Evolutionary conservation across 2,797 vertebrate species (phyloP).

Genomic region (Thripadectes ignobilis): DNA sequence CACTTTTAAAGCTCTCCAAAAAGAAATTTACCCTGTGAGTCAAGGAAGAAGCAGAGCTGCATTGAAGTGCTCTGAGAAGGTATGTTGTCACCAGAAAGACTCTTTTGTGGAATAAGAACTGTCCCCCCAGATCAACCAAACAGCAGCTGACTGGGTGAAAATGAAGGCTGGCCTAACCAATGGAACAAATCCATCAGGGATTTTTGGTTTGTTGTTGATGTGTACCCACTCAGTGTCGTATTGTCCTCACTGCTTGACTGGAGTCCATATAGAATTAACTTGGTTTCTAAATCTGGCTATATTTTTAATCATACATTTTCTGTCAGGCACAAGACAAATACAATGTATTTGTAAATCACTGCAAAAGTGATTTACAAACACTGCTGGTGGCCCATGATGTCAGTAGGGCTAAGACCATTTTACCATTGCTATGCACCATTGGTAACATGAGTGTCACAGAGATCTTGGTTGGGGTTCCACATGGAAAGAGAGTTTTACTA

Average conservation of each 20-base stretch:
- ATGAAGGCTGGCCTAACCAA: neutral
- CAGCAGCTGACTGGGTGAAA: neutral
- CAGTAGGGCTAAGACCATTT: neutral
- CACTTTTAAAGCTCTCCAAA: neutral
- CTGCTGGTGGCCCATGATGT: neutral
- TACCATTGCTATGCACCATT: fast-evolving
- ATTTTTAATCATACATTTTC: neutral
- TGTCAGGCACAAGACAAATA: neutral
- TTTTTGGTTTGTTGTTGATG: neutral
- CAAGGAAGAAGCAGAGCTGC: neutral
- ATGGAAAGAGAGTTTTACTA: neutral
- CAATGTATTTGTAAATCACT: neutral
- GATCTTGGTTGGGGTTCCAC: neutral
- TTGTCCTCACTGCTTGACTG: neutral
- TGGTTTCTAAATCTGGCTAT: neutral
- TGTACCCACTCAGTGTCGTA: neutral
- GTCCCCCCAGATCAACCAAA: neutral
- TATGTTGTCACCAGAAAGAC: neutral
- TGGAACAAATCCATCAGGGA: neutral
- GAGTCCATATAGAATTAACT: neutral
- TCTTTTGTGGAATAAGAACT: neutral
- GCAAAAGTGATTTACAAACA: neutral
- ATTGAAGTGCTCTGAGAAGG: neutral
- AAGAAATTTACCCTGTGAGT: neutral
- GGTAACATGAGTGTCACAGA: neutral